phyloP scores from a whole-genome alignment of 2,113 vertebrate genomes.

The Nyctereutes procyonoides region DNA sequence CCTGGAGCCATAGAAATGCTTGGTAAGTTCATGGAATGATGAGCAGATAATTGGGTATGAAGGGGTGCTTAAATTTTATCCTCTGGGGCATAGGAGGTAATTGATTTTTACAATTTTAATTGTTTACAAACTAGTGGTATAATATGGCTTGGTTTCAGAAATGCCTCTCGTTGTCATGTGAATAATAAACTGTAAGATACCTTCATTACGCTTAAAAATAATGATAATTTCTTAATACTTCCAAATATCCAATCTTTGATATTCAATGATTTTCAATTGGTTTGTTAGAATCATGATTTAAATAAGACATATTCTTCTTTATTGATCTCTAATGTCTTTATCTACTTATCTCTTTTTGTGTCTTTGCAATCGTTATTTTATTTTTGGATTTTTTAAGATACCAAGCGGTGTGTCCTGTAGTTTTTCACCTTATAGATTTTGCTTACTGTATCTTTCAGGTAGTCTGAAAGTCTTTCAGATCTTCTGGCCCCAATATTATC shows the following conservation, averaged over 20 bases:
- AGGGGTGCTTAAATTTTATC: background rate
- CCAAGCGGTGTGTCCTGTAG: background rate
- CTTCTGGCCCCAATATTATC: background rate
- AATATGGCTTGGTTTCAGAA: background rate
- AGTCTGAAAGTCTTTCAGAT: background rate
- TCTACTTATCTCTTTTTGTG: background rate
- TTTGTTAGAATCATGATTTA: background rate
- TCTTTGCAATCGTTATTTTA: background rate
- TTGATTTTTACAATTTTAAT: background rate
- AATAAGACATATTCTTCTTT: background rate
- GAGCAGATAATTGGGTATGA: background rate
- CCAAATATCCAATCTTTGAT: background rate
- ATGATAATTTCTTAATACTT: constrained; percentile 5
- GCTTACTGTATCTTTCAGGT: background rate
- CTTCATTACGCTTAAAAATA: background rate
- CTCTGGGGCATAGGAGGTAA: background rate
- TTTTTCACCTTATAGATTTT: background rate
- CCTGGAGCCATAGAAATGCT: background rate
- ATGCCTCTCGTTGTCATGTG: background rate
- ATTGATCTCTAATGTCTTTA: background rate
- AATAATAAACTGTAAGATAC: background rate
- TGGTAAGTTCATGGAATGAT: background rate
- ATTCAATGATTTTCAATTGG: background rate
- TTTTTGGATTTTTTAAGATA: background rate
- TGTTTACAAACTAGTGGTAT: background rate